Evolutionary conservation across 2,888 invertebrate species (phyloP).

Genomic region (Tipula helvola): DNA sequence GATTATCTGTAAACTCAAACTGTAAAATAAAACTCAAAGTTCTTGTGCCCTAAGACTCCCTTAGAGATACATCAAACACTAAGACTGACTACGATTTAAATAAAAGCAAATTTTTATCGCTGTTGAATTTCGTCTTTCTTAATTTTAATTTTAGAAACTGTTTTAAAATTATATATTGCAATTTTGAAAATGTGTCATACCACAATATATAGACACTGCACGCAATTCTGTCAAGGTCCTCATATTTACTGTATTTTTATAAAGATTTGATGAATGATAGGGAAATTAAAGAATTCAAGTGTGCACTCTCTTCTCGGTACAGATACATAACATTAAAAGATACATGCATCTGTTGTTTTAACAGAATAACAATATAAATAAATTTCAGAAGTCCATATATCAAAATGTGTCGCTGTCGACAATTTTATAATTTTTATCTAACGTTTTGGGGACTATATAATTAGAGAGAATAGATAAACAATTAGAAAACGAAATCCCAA

Average conservation of each 20-base stretch:
- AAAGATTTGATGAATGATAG: neutral
- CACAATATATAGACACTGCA: neutral
- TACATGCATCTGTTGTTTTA: neutral
- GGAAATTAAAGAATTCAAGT: neutral
- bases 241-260: neutral
- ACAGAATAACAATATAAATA: neutral
- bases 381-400: neutral
- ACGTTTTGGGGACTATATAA: neutral
- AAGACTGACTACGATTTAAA: neutral
- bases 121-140: neutral
- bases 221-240: neutral
- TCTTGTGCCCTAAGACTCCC: neutral
- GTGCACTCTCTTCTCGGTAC: neutral
- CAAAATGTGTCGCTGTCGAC: neutral
- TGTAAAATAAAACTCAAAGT: too few relatives aligned
- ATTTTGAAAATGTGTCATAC: neutral
- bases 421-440: neutral
- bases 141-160: neutral
- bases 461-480: neutral
- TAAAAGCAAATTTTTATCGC: neutral
- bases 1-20: too few relatives aligned
- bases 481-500: neutral
- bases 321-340: neutral
- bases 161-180: neutral
- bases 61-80: neutral